These are phyloP conservation scores for Spongia lamella DNA, from an alignment of 37 sponge, comb jelly and placozoan genomes.

Conservation along the genomic window DNA sequence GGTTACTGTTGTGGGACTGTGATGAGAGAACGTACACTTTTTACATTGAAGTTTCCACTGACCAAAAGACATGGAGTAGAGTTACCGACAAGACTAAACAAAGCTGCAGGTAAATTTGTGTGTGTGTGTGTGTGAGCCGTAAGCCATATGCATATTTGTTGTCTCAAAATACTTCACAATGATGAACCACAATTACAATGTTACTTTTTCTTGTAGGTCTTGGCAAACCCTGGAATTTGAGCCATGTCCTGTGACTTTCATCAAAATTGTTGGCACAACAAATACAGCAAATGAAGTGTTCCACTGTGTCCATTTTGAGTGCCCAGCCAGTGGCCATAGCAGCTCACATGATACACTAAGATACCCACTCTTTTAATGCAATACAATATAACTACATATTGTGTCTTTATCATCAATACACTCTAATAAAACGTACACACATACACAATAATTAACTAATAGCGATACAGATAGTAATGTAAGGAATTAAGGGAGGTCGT, in stretches of 20 bases:
- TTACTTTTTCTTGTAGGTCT: slow-evolving; percentile 45
- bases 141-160: neutral
- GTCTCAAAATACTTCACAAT: neutral
- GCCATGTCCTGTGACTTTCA: slow-evolving; percentile 71
- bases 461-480: no score
- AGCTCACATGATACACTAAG: no score
- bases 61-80: slow-evolving; percentile 66
- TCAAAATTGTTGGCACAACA: slow-evolving; percentile 89
- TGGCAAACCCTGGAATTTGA: slow-evolving; percentile 85
- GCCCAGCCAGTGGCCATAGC: slow-evolving; percentile 52
- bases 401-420: no score
- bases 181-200: no score
- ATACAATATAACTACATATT: no score
- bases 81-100: slow-evolving; percentile 67
- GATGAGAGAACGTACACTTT: slow-evolving; percentile 88
- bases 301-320: slow-evolving; percentile 89
- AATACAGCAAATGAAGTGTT: slow-evolving; percentile 93
- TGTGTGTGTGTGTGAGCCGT: no score
- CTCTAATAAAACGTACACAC: no score
- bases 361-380: no score
- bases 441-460: no score
- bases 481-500: no score
- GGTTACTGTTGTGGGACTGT: slow-evolving; percentile 92
- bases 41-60: slow-evolving; percentile 77
- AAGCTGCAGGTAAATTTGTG: slow-evolving; percentile 59